A percentile compares a stretch with the other conserved stretches of the same genome.
phyloP scores from a whole-genome alignment of 2,797 vertebrate genomes.

The Hipposideros larvatus region DNA sequence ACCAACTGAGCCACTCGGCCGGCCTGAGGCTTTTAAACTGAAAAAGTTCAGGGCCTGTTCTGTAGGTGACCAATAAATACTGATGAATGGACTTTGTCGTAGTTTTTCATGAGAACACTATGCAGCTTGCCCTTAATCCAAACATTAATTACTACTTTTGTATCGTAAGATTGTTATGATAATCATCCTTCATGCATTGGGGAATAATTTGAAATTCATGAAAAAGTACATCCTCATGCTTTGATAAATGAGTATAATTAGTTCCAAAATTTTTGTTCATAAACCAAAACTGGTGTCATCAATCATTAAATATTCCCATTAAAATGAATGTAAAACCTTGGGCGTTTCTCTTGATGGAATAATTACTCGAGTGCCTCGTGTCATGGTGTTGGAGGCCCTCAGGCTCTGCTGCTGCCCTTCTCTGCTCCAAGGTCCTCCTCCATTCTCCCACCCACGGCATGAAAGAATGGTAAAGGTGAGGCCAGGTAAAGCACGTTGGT shows the following conservation, averaged over 20 bases:
- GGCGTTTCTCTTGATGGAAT: conserved; percentile 58
- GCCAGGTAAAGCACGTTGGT: background rate
- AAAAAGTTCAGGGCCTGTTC: background rate
- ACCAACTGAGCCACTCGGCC: too few species aligned
- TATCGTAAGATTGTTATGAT: background rate
- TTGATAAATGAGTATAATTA: conserved; percentile 77
- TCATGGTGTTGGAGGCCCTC: background rate
- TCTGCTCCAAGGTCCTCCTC: background rate
- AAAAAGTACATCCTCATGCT: conserved; percentile 19
- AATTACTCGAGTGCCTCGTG: background rate
- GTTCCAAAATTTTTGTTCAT: conserved; percentile 60
- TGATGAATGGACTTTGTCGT: background rate
- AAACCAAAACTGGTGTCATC: conserved; percentile 59
- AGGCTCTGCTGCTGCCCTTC: background rate
- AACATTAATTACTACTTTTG: conserved; percentile 52
- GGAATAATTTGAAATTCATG: conserved; percentile 63
- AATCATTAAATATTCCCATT: conserved; percentile 70
- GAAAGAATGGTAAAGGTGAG: background rate
- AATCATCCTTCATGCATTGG: background rate
- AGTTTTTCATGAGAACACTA: background rate
- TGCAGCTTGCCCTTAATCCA: conserved; percentile 22
- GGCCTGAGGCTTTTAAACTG: conserved; percentile 38
- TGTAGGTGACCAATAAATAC: conserved; percentile 2
- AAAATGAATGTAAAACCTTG: conserved; percentile 54
- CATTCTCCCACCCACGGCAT: background rate